These are phyloP conservation scores for Ceratina australensis DNA, from an alignment of 1,140 invertebrate species.

Conservation along the genomic window DNA sequence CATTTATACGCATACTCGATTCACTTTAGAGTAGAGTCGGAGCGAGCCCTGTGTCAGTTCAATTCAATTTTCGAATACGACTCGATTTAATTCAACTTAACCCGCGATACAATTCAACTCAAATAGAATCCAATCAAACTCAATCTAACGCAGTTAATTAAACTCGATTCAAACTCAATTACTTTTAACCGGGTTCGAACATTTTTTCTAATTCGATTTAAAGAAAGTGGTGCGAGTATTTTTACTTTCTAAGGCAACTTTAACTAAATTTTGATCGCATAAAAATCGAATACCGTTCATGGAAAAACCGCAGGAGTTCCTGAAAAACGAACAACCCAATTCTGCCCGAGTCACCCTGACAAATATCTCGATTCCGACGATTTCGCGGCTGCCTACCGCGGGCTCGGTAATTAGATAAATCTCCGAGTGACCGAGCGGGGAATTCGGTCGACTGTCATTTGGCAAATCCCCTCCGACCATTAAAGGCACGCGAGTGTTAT, in stretches of 20 bases:
- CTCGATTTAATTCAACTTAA: neutral
- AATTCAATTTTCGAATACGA: no score
- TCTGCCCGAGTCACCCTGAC: neutral
- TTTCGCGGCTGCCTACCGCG: neutral
- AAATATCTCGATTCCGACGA: neutral
- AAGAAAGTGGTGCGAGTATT: no score
- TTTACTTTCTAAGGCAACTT: no score
- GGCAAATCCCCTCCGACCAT: constrained; percentile 37
- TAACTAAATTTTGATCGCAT: no score
- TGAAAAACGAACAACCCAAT: neutral
- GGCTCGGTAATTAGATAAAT: constrained; percentile 60
- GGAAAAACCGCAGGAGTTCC: no score
- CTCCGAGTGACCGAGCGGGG: constrained; percentile 20
- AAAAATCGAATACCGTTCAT: no score
- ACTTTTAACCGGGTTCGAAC: no score
- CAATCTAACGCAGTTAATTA: neutral
- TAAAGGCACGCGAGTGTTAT: constrained; percentile 25
- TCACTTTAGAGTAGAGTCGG: neutral
- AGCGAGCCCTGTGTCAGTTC: no score
- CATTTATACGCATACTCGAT: neutral
- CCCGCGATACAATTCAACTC: neutral
- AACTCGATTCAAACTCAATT: neutral
- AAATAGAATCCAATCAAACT: neutral
- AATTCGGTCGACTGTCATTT: constrained; percentile 46
- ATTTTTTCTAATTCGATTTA: no score